phyloP scores from a whole-genome alignment of 1,140 invertebrate genomes.

The Leguminivora glycinivorella region DNA sequence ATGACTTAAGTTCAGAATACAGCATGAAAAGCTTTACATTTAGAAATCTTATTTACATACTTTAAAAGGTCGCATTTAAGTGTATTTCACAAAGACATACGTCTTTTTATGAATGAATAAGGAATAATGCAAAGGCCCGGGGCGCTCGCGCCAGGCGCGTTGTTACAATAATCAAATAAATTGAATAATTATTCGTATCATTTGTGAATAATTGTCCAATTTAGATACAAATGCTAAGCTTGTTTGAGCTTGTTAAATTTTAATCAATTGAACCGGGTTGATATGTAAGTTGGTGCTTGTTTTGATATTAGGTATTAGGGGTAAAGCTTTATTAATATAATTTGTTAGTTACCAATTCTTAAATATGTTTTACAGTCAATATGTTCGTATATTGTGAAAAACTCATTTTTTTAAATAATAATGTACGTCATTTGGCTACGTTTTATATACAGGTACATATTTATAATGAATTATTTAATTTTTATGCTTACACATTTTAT shows the following conservation, averaged over 20 bases:
- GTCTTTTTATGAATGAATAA: not conserved
- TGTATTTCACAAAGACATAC: not conserved
- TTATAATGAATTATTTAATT: too few species aligned
- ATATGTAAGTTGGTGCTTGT: not conserved
- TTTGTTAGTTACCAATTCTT: too few species aligned
- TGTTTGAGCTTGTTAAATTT: conserved; percentile 21
- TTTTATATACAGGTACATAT: too few species aligned
- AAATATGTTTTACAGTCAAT: not conserved
- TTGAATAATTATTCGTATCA: conserved; percentile 28
- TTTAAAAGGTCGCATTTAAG: not conserved
- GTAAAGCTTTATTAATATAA: not conserved
- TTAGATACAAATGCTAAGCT: conserved; percentile 12
- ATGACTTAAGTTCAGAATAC: not conserved
- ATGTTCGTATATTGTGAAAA: too few species aligned
- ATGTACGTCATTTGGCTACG: too few species aligned
- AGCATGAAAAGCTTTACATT: not conserved
- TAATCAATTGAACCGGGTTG: not conserved
- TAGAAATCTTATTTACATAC: not conserved
- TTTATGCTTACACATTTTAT: too few species aligned
- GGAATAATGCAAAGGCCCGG: conserved; percentile 13
- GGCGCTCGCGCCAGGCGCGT: conserved; percentile 12
- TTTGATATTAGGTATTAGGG: not conserved
- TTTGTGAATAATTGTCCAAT: conserved; percentile 26
- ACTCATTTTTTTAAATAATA: too few species aligned
- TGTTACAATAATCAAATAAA: conserved; percentile 28